Evolutionary conservation across 2,113 vertebrate genomes (phyloP).

Genomic region (Bungarus multicinctus): DNA sequence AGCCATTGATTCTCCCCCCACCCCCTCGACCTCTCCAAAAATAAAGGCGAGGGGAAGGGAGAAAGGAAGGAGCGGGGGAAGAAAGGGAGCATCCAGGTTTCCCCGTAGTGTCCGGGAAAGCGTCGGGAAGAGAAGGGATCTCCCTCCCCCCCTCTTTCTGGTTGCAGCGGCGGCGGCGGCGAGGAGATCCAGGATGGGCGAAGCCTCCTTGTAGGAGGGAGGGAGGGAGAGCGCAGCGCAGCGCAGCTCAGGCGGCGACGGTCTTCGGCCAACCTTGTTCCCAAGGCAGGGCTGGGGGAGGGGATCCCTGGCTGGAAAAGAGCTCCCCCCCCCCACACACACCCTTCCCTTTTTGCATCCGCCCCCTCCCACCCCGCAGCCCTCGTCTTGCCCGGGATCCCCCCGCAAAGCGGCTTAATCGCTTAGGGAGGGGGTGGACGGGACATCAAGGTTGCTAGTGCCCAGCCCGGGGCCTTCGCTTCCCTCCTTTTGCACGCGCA

Average conservation of each 20-base stretch:
- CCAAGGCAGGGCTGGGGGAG: conserved; percentile 4
- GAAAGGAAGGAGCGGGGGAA: conserved; percentile 40
- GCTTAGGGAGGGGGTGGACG: neutral
- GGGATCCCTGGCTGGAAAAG: neutral
- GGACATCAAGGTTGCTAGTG: neutral
- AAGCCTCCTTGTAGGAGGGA: conserved; percentile 33
- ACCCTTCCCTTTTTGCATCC: neutral
- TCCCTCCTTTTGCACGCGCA: conserved; percentile 10
- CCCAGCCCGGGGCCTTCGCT: conserved; percentile 14
- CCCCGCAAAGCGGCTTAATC: conserved; percentile 23
- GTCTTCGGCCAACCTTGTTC: conserved; percentile 2
- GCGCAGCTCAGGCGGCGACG: conserved; percentile 28
- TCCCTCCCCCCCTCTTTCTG: conserved; percentile 31
- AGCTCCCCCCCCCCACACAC: neutral
- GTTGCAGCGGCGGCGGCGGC: conserved; percentile 40
- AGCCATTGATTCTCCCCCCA: no score
- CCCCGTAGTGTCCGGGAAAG: conserved; percentile 58
- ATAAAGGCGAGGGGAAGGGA: conserved; percentile 23
- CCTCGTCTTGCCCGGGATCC: neutral
- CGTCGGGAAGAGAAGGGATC: conserved; percentile 48
- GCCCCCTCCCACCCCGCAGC: neutral
- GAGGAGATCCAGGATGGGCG: conserved; percentile 15
- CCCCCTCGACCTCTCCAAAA: neutral
- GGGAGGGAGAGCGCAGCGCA: conserved; percentile 27
- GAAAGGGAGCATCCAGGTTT: neutral